Base-by-base conservation (phyloP, 1,140 invertebrate genomes). In the Halictus rubicundus region DNA sequence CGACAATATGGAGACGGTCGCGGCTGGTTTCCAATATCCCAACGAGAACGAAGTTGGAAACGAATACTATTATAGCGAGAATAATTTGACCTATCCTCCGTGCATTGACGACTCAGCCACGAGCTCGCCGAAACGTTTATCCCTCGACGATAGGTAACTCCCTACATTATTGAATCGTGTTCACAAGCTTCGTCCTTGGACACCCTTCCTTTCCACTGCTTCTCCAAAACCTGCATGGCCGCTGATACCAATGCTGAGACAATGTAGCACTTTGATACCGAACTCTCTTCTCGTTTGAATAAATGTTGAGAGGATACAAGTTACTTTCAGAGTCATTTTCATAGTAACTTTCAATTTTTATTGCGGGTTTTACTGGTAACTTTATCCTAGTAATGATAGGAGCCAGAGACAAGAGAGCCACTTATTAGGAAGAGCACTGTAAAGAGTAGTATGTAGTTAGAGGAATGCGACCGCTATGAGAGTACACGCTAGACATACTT, bases 61-160 rank as follows among this genome's bases (percentile, higher is more conserved):
- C 23, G 91, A 92, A 25, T 93, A 93, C 63, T 93, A 92, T 79
- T 93, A 91, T 80, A 86, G 90, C 1, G 89, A 89, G 23, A 92
- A 89, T 73, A 93, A 93, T 84, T 80, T 93, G 0, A 93, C 92
- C 14, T 93, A 93, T 82, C 92, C 92, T 25, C 91, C 90, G 27
- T 88, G 92, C 5, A 89, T 92, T 10, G 91, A 93, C 9, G 91
- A 92, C 10, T 65, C 81, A 66, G 71, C 88, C 16, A 85, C 88
- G 6, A 89, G 84, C 52, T 93, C 92, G 8, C 92, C 92, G 7
- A 93, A 93, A 83, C 88, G 92, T 60, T 84, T 93, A 16, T 93
- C 92, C n/a, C 87, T 93, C 0, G 92, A 93, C 32, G 92, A 93
- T 73, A 92, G 92, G 92, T 92, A 78, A 80, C 32, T 79, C 23